These are phyloP conservation scores for Drosophila merina DNA, from an alignment of 2,888 invertebrate genomes.

Conservation along the genomic window DNA sequence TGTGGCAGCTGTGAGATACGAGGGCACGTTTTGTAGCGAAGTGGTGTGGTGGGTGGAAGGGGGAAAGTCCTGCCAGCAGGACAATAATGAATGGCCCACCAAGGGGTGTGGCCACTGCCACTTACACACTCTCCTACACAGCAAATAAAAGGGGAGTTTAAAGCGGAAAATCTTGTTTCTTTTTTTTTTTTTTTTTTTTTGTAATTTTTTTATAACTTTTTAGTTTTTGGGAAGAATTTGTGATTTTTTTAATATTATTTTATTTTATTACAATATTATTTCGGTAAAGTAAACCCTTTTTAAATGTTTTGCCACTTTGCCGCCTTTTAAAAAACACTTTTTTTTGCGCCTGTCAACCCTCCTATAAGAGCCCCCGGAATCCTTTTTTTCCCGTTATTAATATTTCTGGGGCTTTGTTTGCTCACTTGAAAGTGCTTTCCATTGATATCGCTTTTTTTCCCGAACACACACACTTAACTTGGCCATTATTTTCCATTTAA, in stretches of 20 bases:
- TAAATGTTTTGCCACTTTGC: background rate
- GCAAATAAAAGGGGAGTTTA: background rate
- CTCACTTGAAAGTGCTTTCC: constrained; percentile 39
- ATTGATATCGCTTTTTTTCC: constrained; percentile 2
- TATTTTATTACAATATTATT: too few species aligned
- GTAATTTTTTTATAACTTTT: too few species aligned
- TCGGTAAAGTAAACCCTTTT: background rate
- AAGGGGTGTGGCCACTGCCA: constrained; percentile 21
- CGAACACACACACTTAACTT: background rate
- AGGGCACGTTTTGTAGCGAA: constrained; percentile 53
- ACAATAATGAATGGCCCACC: constrained; percentile 26
- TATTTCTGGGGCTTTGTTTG: constrained; percentile 52
- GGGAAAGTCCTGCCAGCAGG: constrained; percentile 18
- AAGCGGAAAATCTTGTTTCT: too few species aligned
- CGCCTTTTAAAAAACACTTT: background rate
- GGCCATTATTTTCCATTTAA: background rate
- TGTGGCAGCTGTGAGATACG: constrained; percentile 70
- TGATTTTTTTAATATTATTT: too few species aligned
- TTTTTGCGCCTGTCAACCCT: background rate
- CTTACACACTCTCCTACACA: constrained; percentile 10
- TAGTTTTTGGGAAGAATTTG: too few species aligned
- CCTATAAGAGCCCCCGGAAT: constrained; percentile 19
- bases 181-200: too few species aligned
- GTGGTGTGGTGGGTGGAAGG: background rate
- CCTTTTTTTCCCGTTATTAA: constrained; percentile 42